phyloP scores from a whole-genome alignment of 2,888 invertebrate species.

The Platerodrilus igneus region DNA sequence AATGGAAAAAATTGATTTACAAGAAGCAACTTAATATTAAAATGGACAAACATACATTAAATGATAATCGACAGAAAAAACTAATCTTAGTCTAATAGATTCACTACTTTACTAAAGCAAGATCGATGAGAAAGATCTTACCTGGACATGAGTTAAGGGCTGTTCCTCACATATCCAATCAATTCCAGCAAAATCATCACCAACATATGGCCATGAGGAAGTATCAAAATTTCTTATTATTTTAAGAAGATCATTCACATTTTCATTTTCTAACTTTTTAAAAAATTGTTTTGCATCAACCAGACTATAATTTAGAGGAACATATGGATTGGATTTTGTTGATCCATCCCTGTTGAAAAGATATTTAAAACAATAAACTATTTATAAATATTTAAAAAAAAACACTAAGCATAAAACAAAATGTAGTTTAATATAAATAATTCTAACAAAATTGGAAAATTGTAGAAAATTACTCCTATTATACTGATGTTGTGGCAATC shows the following conservation, averaged over 20 bases:
- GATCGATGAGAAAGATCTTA: too few relatives aligned
- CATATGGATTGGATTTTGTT: constrained; percentile 52
- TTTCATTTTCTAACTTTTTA: constrained; percentile 48
- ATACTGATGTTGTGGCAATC: too few relatives aligned
- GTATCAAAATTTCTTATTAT: constrained; percentile 41
- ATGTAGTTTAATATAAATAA: not conserved
- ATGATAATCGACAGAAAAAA: too few relatives aligned
- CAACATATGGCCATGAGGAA: constrained; percentile 54
- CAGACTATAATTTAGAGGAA: constrained; percentile 55
- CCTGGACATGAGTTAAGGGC: constrained; percentile 57
- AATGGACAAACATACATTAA: too few relatives aligned
- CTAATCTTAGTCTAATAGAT: too few relatives aligned
- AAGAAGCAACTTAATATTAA: too few relatives aligned
- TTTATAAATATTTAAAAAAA: not conserved
- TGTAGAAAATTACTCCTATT: too few relatives aligned
- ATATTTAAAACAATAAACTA: constrained; percentile 18
- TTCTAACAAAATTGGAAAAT: too few relatives aligned
- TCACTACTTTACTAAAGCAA: too few relatives aligned
- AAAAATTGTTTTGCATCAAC: constrained; percentile 54
- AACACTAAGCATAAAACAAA: constrained; percentile 4
- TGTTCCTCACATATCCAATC: constrained; percentile 55
- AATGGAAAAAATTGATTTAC: too few relatives aligned
- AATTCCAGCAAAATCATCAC: constrained; percentile 47
- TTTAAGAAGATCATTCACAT: constrained; percentile 48
- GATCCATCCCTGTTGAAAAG: constrained; percentile 40